Evolutionary conservation across 1,140 invertebrate genomes (phyloP).

Genomic region (Scaptomyza hsui): DNA sequence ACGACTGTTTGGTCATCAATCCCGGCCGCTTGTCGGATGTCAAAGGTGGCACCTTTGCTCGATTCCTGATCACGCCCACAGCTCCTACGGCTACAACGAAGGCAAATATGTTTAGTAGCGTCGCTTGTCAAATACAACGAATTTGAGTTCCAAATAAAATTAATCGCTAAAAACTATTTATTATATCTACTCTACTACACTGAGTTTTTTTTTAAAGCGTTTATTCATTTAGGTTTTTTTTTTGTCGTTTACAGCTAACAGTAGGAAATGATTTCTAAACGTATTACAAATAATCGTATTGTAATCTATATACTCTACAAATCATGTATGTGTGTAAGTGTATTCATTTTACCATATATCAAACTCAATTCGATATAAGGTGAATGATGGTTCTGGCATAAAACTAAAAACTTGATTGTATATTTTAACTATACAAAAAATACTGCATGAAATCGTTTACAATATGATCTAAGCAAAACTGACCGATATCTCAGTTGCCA

Average conservation of each 20-base stretch:
- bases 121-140: conserved; percentile 73
- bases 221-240: conserved; percentile 73
- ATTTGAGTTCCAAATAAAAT: conserved; percentile 36
- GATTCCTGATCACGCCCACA: conserved; percentile 81
- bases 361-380: conserved; percentile 66
- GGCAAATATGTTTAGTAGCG: conserved; percentile 68
- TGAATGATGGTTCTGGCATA: conserved; percentile 26
- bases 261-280: conserved; percentile 81
- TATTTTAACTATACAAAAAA: conserved; percentile 82
- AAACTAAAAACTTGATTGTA: conserved; percentile 72
- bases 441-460: conserved; percentile 73
- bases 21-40: conserved; percentile 91
- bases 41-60: conserved; percentile 87
- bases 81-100: conserved; percentile 47
- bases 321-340: conserved; percentile 17
- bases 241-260: conserved; percentile 75
- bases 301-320: conserved; percentile 57
- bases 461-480: conserved; percentile 56
- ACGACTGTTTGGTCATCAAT: conserved; percentile 92
- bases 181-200: background rate
- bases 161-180: background rate
- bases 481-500: conserved; percentile 14
- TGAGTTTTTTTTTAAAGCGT: conserved; percentile 66
- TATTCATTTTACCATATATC: conserved; percentile 21
- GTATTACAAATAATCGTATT: conserved; percentile 62